phyloP scores from a whole-genome alignment of 2,797 vertebrate species.

The Peromyscus attwateri region DNA sequence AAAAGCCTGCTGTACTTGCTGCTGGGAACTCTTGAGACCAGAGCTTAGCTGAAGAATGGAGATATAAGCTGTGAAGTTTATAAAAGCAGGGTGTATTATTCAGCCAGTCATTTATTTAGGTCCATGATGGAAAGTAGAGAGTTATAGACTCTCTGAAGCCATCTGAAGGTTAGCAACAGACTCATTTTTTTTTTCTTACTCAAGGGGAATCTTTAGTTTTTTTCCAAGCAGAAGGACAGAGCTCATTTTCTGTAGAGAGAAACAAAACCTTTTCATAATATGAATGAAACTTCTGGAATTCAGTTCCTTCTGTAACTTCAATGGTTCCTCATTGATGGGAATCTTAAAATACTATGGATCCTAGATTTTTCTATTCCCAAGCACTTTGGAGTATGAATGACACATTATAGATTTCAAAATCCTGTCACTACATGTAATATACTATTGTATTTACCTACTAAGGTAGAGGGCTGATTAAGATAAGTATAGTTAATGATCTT shows the following conservation, averaged over 20 bases:
- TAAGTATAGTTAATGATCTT: constrained; percentile 76
- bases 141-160: neutral
- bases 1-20: neutral
- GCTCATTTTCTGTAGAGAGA: constrained; percentile 10
- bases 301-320: neutral
- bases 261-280: constrained; percentile 49
- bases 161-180: constrained; percentile 37
- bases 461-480: constrained; percentile 62
- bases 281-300: neutral
- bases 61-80: neutral
- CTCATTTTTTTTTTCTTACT: neutral
- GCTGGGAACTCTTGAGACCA: neutral
- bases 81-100: neutral
- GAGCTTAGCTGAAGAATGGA: neutral
- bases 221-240: constrained; percentile 41
- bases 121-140: neutral
- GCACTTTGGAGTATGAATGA: neutral
- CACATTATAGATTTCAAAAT: constrained; percentile 1
- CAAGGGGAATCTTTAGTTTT: neutral
- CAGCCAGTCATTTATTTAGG: neutral
- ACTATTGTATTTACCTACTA: constrained; percentile 59
- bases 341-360: neutral
- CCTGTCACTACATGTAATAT: constrained; percentile 39
- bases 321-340: neutral
- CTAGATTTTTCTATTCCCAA: constrained; percentile 44